Evolutionary conservation across 92 coral and sea anemone species (phyloP).

Genomic region (Nematostella vectensis): DNA sequence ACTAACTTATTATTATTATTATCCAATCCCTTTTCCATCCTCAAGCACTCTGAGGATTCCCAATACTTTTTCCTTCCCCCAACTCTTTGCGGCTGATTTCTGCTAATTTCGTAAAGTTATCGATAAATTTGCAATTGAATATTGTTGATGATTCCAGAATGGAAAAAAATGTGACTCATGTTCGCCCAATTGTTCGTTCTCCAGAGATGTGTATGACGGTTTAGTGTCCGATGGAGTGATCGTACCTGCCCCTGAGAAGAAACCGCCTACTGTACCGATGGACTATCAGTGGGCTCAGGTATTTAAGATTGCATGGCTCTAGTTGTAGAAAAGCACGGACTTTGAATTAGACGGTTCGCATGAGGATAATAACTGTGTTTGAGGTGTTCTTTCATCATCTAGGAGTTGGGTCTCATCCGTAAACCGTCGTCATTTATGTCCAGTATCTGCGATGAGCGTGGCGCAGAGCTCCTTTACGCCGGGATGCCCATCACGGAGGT

Average conservation of each 20-base stretch:
- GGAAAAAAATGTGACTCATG: too few species aligned
- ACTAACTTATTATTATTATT: too few species aligned
- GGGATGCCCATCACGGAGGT: conserved; percentile 99
- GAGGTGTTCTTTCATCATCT: too few species aligned
- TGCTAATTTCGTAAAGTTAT: too few species aligned
- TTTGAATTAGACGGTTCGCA: neutral
- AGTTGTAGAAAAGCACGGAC: neutral
- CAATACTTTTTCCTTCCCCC: too few species aligned
- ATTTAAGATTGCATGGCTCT: neutral
- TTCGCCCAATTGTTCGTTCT: too few species aligned
- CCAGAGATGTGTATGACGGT: conserved; percentile 69
- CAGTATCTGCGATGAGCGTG: conserved; percentile 98
- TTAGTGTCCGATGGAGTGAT: conserved; percentile 80
- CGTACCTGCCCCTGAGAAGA: conserved; percentile 83
- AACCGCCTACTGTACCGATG: conserved; percentile 98
- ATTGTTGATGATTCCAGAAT: too few species aligned
- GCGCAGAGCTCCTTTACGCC: conserved; percentile 94
- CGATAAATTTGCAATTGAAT: too few species aligned
- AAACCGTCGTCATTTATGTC: conserved; percentile 99
- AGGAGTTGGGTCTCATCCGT: conserved; percentile 97
- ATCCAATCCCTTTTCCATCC: too few species aligned
- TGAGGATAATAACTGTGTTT: too few species aligned
- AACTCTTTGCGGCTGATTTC: too few species aligned
- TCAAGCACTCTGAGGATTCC: too few species aligned
- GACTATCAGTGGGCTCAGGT: conserved; percentile 99